These are phyloP conservation scores for Cepaea nemoralis DNA, from an alignment of 1,140 invertebrate species.

Conservation along the genomic window DNA sequence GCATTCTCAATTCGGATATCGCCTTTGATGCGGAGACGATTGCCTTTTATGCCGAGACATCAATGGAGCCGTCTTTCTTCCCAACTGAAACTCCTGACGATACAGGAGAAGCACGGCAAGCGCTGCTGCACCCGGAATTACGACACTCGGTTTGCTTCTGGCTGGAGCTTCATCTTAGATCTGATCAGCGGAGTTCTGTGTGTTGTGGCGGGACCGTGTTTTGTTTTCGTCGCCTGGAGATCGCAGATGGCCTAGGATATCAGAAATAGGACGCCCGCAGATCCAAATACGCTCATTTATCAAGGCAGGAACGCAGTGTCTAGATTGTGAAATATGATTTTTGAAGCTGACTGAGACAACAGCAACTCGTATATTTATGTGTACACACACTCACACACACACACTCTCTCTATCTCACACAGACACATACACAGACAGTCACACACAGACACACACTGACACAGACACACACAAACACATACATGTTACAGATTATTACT, in stretches of 20 bases:
- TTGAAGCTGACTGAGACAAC: too few relatives aligned
- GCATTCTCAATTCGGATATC: neutral
- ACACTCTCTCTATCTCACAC: too few relatives aligned
- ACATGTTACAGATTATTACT: too few relatives aligned
- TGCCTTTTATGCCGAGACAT: neutral
- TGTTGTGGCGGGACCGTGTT: neutral
- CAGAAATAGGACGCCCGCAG: neutral
- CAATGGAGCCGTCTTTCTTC: neutral
- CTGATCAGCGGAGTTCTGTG: neutral
- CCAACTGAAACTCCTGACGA: neutral
- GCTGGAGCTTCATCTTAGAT: neutral
- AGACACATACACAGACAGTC: too few relatives aligned
- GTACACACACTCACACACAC: too few relatives aligned
- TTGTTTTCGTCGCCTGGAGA: neutral
- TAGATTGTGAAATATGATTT: too few relatives aligned
- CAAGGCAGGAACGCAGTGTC: too few relatives aligned
- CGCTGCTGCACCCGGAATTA: neutral
- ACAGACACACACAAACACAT: too few relatives aligned
- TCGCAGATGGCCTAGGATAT: neutral
- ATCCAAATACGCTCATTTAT: too few relatives aligned
- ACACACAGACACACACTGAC: too few relatives aligned
- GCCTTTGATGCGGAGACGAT: neutral
- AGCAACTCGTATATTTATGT: too few relatives aligned
- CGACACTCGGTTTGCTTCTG: neutral
- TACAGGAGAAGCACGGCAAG: too few relatives aligned